A percentile compares a stretch with the other conserved stretches of the same genome.
Conservation (phyloP, 2,888 invertebrate species). For the Salticus scenicus region DNA sequence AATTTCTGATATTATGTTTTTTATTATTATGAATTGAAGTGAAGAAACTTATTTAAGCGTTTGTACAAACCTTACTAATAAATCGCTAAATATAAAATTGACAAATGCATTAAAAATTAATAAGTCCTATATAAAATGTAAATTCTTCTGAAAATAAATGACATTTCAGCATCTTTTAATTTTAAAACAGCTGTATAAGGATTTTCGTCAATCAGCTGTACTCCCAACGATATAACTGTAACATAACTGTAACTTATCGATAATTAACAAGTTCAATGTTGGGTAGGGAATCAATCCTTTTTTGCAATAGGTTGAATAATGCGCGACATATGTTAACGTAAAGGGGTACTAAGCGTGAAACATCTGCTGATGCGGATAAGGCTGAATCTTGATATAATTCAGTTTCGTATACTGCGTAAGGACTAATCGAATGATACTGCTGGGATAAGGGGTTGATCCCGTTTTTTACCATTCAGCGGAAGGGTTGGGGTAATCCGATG, state of each 20-base stretch:
- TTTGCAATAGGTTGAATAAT: slow-evolving; percentile 37
- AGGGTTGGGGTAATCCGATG: not conserved
- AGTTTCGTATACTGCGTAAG: not conserved
- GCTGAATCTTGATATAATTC: not conserved
- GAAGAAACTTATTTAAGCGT: too few relatives aligned
- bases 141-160: too few relatives aligned
- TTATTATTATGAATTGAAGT: too few relatives aligned
- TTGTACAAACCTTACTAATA: too few relatives aligned
- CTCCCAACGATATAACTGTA: too few relatives aligned
- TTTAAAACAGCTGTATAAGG: slow-evolving; percentile 12
- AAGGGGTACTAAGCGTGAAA: slow-evolving; percentile 23
- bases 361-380: slow-evolving; percentile 41
- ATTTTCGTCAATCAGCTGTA: not conserved
- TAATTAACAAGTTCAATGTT: slow-evolving; percentile 33
- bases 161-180: not conserved
- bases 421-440: not conserved
- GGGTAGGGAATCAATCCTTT: not conserved
- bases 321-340: slow-evolving; percentile 55
- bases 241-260: slow-evolving; percentile 18
- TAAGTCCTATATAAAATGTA: too few relatives aligned
- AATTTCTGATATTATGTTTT: too few relatives aligned
- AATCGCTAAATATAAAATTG: too few relatives aligned
- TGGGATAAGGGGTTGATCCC: slow-evolving; percentile 4
- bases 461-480: slow-evolving; percentile 3
- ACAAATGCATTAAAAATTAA: too few relatives aligned